A percentile compares a stretch with the other conserved stretches of the same genome.
Evolutionary conservation across 2,113 vertebrate species (phyloP).

Genomic region (Fulica atra): DNA sequence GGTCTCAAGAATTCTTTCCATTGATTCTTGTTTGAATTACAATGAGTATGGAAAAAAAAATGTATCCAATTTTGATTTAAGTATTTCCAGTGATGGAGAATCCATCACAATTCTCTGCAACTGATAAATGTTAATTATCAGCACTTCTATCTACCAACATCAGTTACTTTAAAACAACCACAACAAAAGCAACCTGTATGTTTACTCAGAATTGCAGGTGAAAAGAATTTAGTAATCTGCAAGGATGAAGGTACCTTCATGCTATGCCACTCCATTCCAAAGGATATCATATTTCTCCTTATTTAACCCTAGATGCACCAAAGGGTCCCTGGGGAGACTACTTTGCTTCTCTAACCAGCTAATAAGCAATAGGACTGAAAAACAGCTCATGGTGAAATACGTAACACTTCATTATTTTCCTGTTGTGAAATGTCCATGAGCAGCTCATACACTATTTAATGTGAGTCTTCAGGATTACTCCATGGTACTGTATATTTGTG

Average conservation of each 20-base stretch:
- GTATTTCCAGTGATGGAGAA: not conserved
- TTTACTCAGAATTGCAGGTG: not conserved
- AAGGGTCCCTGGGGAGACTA: not conserved
- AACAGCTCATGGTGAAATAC: not conserved
- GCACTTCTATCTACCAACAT: rapidly evolving
- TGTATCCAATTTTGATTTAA: not conserved
- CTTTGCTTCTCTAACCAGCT: conserved; percentile 2
- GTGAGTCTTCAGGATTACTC: not conserved
- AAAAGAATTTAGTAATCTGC: not conserved
- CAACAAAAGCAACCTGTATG: not conserved
- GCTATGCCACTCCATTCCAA: not conserved
- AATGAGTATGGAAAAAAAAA: not conserved
- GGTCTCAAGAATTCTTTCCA: not conserved
- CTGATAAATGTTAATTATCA: not conserved
- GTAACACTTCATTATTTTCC: not conserved
- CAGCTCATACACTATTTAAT: conserved; percentile 23
- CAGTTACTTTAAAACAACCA: not conserved
- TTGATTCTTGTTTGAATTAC: not conserved
- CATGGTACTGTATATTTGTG: not conserved
- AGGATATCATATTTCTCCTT: not conserved
- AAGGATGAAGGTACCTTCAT: not conserved
- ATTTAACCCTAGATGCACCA: not conserved
- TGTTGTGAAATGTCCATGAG: conserved; percentile 2
- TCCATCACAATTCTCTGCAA: not conserved
- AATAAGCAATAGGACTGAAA: not conserved